These are phyloP conservation scores for Alethe castanea DNA, from an alignment of 2,113 vertebrate species.

Conservation along the genomic window DNA sequence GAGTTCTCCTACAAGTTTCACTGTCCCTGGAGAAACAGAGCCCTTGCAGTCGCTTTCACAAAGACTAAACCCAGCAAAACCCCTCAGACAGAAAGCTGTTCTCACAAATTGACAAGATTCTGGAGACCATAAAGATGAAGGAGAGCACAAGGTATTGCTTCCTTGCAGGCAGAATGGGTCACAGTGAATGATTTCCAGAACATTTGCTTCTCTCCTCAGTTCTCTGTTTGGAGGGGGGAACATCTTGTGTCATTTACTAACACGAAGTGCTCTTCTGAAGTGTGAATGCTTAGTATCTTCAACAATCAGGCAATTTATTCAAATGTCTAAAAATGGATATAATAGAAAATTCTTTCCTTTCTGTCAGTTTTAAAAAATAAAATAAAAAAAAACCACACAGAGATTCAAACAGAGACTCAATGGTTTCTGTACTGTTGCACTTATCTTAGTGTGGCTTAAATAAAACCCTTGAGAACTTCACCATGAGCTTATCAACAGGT, in stretches of 20 bases:
- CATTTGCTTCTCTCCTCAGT: background rate
- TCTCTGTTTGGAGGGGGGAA: background rate
- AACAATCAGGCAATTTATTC: slow-evolving; percentile 27
- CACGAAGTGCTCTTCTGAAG: background rate
- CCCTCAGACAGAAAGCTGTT: background rate
- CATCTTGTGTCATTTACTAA: background rate
- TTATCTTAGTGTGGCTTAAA: background rate
- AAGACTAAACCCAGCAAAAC: background rate
- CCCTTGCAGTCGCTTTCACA: background rate
- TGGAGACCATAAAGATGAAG: background rate
- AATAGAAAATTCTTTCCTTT: slow-evolving; percentile 22
- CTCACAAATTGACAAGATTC: background rate
- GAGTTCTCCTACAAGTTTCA: background rate
- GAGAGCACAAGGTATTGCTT: background rate
- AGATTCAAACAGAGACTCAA: background rate
- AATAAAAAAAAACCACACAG: background rate
- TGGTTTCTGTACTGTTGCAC: background rate
- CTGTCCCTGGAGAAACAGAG: background rate
- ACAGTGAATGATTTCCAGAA: background rate
- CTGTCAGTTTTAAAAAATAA: background rate
- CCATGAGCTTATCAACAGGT: background rate
- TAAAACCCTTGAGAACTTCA: background rate
- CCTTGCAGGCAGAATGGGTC: background rate
- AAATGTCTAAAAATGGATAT: slow-evolving; percentile 4
- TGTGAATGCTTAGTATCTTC: background rate